Evolutionary conservation across 2,113 vertebrate genomes (phyloP), one percentile per base, ranked within the genome.

Genomic region (Tupaia chinensis): DNA sequence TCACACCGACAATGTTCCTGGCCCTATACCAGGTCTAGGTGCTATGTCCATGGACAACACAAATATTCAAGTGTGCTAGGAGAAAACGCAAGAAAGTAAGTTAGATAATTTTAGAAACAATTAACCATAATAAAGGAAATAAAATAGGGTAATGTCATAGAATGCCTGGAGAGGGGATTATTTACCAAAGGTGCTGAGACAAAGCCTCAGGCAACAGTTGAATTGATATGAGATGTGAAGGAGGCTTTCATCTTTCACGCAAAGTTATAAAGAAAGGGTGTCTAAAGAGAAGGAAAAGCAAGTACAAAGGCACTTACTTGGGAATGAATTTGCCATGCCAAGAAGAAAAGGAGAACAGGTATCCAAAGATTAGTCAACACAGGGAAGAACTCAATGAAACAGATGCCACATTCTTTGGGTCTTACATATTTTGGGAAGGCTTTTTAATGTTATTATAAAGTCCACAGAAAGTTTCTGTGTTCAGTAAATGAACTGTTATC

Each of bases 401-500:
- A 58, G 54, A 27, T 74, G 23, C 13, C 56, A 91, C 12, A 79
- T 58, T 3, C 70, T 74, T 70, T 54, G 54, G 34, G 74, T 32
- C 82, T 70, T 73, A 7, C 2, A 87, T 72, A 94, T 66, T 91
- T 61, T 19, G 9, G 27, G 80, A 95, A 95, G 53, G 1, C 44
- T 60, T 60, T 91, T 94, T 79, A 89, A 58, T 63, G 68, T 72
- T 94, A 92, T 70, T 96, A 65, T 83, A 69, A 20, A 76, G 78
- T 83, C 34, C 95, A 32, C 4, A 29, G 27, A 65, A 90, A 69
- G 56, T 3, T 22, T 77, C 66, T 89, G 32, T 25, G 5, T 74
- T 93, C 78, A 91, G 82, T 60, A 34, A 58, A 58, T 68, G 44
- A 32, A 79, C 5, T 65, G 4, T 7, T 66, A 25, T 56, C 70